Conservation (phyloP, 2,888 invertebrate species). For the Hololepta plana region DNA sequence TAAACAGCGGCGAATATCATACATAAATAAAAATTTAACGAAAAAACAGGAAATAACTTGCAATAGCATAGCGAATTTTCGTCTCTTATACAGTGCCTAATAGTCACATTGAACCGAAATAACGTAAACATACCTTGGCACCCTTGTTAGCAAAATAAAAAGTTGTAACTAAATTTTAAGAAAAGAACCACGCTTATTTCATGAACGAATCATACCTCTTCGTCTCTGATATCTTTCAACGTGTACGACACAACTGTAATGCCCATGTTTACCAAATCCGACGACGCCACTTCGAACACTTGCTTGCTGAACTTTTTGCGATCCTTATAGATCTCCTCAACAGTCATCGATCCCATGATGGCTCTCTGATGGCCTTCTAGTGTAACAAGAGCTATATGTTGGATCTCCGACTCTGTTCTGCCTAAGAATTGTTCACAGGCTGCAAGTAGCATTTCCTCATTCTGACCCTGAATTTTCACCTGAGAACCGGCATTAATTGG, state of each 20-base stretch:
- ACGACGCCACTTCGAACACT: conserved; percentile 89
- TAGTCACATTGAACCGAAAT: too few species aligned
- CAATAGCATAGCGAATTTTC: too few species aligned
- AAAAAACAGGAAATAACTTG: too few species aligned
- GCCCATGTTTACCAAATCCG: conserved; percentile 91
- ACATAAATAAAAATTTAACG: too few species aligned
- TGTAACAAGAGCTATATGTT: conserved; percentile 79
- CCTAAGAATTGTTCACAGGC: conserved; percentile 91
- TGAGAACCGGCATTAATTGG: conserved; percentile 21
- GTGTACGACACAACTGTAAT: conserved; percentile 92
- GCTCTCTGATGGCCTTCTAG: conserved; percentile 88
- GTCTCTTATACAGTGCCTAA: too few species aligned
- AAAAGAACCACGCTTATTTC: conserved; percentile 4
- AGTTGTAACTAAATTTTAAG: conserved; percentile 9
- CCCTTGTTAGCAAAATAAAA: conserved; percentile 30
- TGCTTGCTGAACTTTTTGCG: conserved; percentile 89
- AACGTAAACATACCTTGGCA: conserved; percentile 42
- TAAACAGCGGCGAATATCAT: too few species aligned
- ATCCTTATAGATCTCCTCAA: conserved; percentile 92
- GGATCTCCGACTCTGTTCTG: conserved; percentile 73
- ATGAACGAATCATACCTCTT: conserved; percentile 49
- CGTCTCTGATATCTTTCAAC: conserved; percentile 83
- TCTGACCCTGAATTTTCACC: conserved; percentile 80
- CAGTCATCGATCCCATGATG: conserved; percentile 94
- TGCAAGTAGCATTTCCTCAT: conserved; percentile 74